Evolutionary conservation across 2,888 invertebrate species (phyloP), one percentile per base, ranked within the genome.

Genomic region (Phortica okadai): DNA sequence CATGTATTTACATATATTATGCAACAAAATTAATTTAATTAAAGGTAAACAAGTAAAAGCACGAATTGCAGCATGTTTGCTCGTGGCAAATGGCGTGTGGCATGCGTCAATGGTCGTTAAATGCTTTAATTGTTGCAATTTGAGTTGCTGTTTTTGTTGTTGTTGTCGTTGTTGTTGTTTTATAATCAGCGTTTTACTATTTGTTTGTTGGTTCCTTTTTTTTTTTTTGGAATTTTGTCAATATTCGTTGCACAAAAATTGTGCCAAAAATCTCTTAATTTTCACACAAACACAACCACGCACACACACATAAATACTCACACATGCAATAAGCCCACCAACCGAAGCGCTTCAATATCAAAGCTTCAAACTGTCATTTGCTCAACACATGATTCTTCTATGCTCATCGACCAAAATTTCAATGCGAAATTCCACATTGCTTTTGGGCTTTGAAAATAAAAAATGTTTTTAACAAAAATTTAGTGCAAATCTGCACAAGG

Each of bases 1-100:
- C 64, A 64, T 1, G 6, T 11, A 64, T 33, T 14, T 33, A 33
- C 69, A 45, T 59, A 59, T 16, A 21, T 21, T 25, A 25, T 66
- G 14, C 42, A n/a, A 11, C 25, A 66, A 66, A 66, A 66, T 66
- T 66, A 66, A 66, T 66, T 66, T 66, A 66, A 66, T 66, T 66
- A 66, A 66, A 66, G 41, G 66, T 66, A 66, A 66, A 66, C 66
- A 66, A 14, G 41, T 42, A 33, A 33, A 66, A 66, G 21, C 59
- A 33, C 33, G 33, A 33, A 10, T 62, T 62, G 16, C 21, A 11
- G 42, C 42, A 14, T 54, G 54, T 54, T 33, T 66, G 62, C 21
- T 66, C 41, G 66, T 62, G 62, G 62, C 21, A 33, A 33, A 33
- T 33, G 56, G 11, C 16, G 59, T 16, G 42, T 25, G 33, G 10